These are phyloP conservation scores for Chrysolina oricalcia DNA, from an alignment of 2,888 invertebrate genomes.

Conservation along the genomic window DNA sequence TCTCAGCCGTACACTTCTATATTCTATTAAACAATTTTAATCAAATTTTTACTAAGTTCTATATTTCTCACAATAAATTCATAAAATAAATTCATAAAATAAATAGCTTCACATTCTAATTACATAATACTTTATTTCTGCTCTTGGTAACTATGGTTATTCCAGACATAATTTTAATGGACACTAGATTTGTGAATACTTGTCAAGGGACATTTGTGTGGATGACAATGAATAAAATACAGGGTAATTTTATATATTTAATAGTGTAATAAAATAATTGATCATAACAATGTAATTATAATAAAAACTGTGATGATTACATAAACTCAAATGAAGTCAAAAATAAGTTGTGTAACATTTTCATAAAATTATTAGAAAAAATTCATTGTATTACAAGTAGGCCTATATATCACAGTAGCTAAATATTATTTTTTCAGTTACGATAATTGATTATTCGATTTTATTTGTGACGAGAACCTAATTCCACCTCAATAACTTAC, in stretches of 20 bases:
- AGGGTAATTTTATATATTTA: conserved; percentile 38
- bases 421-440: conserved; percentile 47
- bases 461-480: conserved; percentile 27
- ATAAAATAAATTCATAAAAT: too few relatives aligned
- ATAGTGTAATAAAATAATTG: conserved; percentile 41
- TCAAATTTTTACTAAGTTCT: too few relatives aligned
- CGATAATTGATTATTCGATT: conserved; percentile 36
- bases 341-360: conserved; percentile 41
- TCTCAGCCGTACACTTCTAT: too few relatives aligned
- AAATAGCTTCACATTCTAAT: too few relatives aligned
- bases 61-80: too few relatives aligned
- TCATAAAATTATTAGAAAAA: conserved; percentile 46
- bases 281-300: conserved; percentile 37
- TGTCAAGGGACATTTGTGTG: background rate
- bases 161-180: too few relatives aligned
- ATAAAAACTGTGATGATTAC: conserved; percentile 35
- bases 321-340: conserved; percentile 39
- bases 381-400: conserved; percentile 51
- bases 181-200: too few relatives aligned
- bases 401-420: conserved; percentile 62
- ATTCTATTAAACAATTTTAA: too few relatives aligned
- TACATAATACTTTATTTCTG: too few relatives aligned
- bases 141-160: too few relatives aligned
- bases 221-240: background rate
- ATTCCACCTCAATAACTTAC: background rate